Conservation (phyloP, 1,140 invertebrate genomes). For the Philopotamus ludificatus region DNA sequence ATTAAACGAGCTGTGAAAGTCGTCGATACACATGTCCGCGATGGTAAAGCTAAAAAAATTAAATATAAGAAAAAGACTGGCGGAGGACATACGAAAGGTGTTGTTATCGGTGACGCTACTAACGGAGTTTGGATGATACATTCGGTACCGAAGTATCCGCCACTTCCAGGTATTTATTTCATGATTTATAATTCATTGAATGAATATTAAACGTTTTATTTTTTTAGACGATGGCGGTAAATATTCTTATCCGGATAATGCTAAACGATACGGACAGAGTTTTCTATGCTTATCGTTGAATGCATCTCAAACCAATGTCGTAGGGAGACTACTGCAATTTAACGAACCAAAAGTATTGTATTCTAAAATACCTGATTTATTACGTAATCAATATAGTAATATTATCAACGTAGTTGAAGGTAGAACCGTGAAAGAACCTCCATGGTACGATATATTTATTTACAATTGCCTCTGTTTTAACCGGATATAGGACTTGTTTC, state of each 20-base stretch:
- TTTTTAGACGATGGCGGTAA: constrained; percentile 41
- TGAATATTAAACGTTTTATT: not conserved
- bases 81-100: constrained; percentile 84
- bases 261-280: constrained; percentile 76
- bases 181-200: not conserved
- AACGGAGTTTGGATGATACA: constrained; percentile 88
- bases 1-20: constrained; percentile 41
- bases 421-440: constrained; percentile 60
- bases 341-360: constrained; percentile 73
- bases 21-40: too few relatives aligned
- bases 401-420: constrained; percentile 63
- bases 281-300: constrained; percentile 81
- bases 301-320: constrained; percentile 62
- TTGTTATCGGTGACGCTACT: constrained; percentile 68
- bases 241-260: constrained; percentile 76
- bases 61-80: constrained; percentile 45
- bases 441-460: constrained; percentile 55
- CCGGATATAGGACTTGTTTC: not conserved
- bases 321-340: constrained; percentile 72
- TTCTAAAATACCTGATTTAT: constrained; percentile 57
- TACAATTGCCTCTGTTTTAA: not conserved
- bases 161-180: constrained; percentile 48
- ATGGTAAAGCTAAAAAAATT: constrained; percentile 22
- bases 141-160: constrained; percentile 84
- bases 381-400: constrained; percentile 57